A percentile compares a stretch with the other conserved stretches of the same genome.
phyloP scores from a whole-genome alignment of 2,113 vertebrate species.

The Hippolais icterina region DNA sequence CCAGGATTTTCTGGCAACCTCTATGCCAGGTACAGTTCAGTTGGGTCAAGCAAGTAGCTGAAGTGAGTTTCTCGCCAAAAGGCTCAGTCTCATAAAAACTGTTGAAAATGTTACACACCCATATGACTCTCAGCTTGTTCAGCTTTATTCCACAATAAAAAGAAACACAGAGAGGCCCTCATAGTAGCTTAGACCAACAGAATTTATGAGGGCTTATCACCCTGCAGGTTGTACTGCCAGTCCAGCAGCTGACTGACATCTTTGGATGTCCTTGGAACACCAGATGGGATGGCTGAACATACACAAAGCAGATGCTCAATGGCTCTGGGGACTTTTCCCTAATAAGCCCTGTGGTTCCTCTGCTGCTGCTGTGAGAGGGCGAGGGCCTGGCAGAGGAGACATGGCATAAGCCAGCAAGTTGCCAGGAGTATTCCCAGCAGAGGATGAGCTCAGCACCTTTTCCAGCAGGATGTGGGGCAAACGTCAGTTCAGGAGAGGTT shows the following conservation, averaged over 20 bases:
- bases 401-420: background rate
- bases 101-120: background rate
- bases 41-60: background rate
- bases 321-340: background rate
- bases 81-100: background rate
- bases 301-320: background rate
- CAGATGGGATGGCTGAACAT: background rate
- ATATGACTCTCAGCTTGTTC: conserved; percentile 21
- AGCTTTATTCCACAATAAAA: conserved; percentile 22
- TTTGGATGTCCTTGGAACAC: background rate
- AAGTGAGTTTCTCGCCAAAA: background rate
- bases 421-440: background rate
- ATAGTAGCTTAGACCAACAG: background rate
- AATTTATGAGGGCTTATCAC: background rate
- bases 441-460: background rate
- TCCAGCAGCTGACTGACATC: background rate
- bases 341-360: background rate
- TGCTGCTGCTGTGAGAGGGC: background rate
- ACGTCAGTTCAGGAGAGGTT: background rate
- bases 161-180: background rate
- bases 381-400: background rate
- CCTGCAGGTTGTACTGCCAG: background rate
- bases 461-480: background rate
- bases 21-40: background rate
- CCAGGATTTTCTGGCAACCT: background rate